phyloP scores from a whole-genome alignment of 2,888 invertebrate genomes.

The Tetheella fluctuosa region DNA sequence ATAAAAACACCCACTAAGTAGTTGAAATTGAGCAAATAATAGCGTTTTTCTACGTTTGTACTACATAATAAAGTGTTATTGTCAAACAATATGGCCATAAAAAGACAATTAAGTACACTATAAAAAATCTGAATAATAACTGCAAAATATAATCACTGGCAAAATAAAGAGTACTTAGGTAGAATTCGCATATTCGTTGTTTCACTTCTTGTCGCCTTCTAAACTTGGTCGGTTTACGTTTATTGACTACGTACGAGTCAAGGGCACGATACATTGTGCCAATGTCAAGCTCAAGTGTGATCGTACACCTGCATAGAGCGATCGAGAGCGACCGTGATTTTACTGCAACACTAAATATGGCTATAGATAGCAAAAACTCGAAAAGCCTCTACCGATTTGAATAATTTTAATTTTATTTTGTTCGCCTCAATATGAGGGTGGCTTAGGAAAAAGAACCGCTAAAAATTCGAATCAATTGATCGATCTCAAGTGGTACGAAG shows the following conservation, averaged over 20 bases:
- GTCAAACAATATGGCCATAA: background rate
- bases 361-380: background rate
- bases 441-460: too few relatives aligned
- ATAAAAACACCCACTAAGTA: too few relatives aligned
- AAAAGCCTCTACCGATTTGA: too few relatives aligned
- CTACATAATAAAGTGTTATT: background rate
- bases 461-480: too few relatives aligned
- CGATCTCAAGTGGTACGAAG: too few relatives aligned
- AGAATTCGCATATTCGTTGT: background rate
- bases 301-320: conserved; percentile 22
- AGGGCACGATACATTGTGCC: conserved; percentile 31
- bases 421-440: too few relatives aligned
- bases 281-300: conserved; percentile 57
- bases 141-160: background rate
- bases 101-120: background rate
- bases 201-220: conserved; percentile 3
- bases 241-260: conserved; percentile 33
- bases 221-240: conserved; percentile 17
- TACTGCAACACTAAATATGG: background rate
- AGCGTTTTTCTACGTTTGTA: background rate
- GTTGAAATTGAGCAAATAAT: background rate
- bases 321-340: background rate
- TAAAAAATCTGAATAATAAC: background rate
- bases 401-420: too few relatives aligned
- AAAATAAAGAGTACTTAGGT: background rate